phyloP scores from a whole-genome alignment of 2,888 invertebrate species.

The Bellardia pandia region DNA sequence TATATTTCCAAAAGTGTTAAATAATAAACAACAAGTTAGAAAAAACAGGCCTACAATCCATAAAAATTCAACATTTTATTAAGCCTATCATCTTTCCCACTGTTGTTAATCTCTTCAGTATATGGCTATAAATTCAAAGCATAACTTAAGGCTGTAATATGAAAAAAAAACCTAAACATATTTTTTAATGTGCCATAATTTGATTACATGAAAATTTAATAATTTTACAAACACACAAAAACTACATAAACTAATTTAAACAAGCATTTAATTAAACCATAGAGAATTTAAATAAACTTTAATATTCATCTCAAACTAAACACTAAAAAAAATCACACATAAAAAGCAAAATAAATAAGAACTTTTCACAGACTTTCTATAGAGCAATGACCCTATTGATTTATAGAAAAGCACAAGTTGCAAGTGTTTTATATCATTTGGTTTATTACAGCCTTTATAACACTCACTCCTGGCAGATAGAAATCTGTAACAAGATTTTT shows the following conservation, averaged over 20 bases:
- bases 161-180: neutral
- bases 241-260: constrained; percentile 9
- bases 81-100: neutral
- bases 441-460: constrained; percentile 34
- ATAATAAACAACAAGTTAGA: too few species aligned
- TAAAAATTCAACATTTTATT: too few species aligned
- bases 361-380: neutral
- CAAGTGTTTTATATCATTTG: constrained; percentile 39
- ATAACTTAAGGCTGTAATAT: constrained; percentile 25
- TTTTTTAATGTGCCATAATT: constrained; percentile 10
- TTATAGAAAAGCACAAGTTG: neutral
- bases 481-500: constrained; percentile 32
- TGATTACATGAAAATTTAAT: constrained; percentile 14
- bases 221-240: neutral
- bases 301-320: constrained; percentile 13
- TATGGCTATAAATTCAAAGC: constrained; percentile 9
- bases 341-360: neutral
- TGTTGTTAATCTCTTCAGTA: neutral
- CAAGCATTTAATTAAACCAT: constrained; percentile 30
- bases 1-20: too few species aligned
- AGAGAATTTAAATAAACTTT: constrained; percentile 21
- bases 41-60: too few species aligned
- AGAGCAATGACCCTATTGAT: constrained; percentile 11
- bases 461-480: neutral
- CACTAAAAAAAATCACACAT: neutral